Conservation (phyloP, 2,888 invertebrate genomes). For the Xanthostigma xanthostigma region DNA sequence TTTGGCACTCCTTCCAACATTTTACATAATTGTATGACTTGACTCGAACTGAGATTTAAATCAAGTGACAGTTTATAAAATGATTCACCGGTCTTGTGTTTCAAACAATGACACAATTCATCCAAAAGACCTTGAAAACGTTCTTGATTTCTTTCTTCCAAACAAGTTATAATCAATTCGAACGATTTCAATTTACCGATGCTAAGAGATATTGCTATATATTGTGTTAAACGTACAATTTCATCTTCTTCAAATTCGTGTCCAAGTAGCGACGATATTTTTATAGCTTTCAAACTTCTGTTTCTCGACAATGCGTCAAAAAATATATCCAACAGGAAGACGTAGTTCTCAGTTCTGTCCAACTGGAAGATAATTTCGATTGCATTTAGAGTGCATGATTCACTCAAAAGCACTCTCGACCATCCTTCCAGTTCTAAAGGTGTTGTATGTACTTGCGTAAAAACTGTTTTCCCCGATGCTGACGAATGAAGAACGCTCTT, state of each 20-base stretch:
- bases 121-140: constrained; percentile 35
- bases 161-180: constrained; percentile 35
- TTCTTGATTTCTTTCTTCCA: constrained; percentile 34
- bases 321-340: constrained; percentile 29
- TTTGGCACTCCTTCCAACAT: constrained; percentile 33
- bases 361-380: constrained; percentile 34
- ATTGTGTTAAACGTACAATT: constrained; percentile 30
- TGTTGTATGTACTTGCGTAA: constrained; percentile 29
- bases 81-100: constrained; percentile 14
- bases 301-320: constrained; percentile 33
- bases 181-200: constrained; percentile 35
- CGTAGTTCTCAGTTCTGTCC: constrained; percentile 28
- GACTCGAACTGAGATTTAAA: constrained; percentile 34
- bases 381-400: constrained; percentile 32
- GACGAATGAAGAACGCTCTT: constrained; percentile 2
- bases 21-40: constrained; percentile 34
- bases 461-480: constrained; percentile 8
- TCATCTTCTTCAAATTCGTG: constrained; percentile 36
- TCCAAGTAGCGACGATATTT: constrained; percentile 34
- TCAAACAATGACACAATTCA: constrained; percentile 30
- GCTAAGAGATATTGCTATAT: constrained; percentile 29
- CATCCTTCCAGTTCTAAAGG: constrained; percentile 34
- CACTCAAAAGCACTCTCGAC: constrained; percentile 32
- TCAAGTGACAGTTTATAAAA: constrained; percentile 35
- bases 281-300: constrained; percentile 34